Evolutionary conservation across 2,888 invertebrate species (phyloP).

Genomic region (Galeopsomyia nigrocyanea): DNA sequence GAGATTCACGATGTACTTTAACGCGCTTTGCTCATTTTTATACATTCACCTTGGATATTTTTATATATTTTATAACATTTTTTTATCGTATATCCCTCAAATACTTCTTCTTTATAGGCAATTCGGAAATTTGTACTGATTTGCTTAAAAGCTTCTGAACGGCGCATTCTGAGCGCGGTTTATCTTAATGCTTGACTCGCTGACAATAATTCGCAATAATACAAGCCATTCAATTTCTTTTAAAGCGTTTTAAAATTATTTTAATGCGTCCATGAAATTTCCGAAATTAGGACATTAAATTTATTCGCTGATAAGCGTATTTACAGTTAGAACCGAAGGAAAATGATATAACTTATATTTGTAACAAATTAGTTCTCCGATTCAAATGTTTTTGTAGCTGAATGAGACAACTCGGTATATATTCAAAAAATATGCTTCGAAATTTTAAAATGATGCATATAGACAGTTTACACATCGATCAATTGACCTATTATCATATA

Average conservation of each 20-base stretch:
- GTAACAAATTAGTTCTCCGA: too few species aligned
- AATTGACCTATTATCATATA: too few species aligned
- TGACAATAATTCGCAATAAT: constrained; percentile 33
- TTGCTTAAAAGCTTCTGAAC: constrained; percentile 26
- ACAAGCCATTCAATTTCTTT: constrained; percentile 9
- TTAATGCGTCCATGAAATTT: constrained; percentile 2
- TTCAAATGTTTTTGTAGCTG: too few species aligned
- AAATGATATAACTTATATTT: too few species aligned
- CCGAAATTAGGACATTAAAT: too few species aligned
- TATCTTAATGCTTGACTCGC: constrained; percentile 38
- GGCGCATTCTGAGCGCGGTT: constrained; percentile 4
- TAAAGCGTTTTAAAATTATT: constrained; percentile 17
- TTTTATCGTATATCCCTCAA: constrained; percentile 31
- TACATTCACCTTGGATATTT: not conserved
- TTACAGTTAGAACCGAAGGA: too few species aligned
- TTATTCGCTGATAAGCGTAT: too few species aligned
- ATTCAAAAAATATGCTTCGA: too few species aligned
- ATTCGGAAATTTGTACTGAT: not conserved
- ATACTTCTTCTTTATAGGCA: constrained; percentile 41
- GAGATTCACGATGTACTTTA: constrained; percentile 41
- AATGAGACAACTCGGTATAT: too few species aligned
- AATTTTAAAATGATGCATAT: too few species aligned
- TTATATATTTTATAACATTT: constrained; percentile 40
- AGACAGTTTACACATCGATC: too few species aligned
- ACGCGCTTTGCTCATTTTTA: constrained; percentile 9